phyloP scores from a whole-genome alignment of 2,797 vertebrate species.

The Hippoglossus hippoglossus region DNA sequence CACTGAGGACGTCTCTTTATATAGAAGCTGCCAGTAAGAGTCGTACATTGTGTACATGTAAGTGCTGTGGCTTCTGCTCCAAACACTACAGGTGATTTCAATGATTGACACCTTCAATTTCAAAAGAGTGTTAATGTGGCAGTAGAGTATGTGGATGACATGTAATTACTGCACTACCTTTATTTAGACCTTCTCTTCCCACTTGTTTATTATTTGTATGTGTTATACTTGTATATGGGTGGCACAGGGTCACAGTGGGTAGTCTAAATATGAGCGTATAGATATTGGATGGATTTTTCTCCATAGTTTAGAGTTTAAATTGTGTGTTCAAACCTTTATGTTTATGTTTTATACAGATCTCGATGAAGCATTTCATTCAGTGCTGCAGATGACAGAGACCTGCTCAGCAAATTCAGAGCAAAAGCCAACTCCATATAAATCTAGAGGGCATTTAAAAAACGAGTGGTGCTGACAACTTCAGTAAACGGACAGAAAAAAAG shows the following conservation, averaged over 20 bases:
- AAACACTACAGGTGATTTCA: not conserved
- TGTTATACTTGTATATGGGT: too few species aligned
- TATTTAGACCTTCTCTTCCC: too few species aligned
- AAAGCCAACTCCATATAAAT: constrained; percentile 17
- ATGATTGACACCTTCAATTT: not conserved
- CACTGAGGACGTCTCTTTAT: too few species aligned
- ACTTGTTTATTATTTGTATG: too few species aligned
- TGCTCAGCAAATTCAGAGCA: constrained; percentile 7
- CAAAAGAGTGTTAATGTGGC: not conserved
- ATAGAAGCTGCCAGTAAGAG: too few species aligned
- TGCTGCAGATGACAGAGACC: constrained; percentile 1
- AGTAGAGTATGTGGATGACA: too few species aligned
- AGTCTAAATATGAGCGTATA: too few species aligned
- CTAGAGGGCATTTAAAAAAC: constrained; percentile 11
- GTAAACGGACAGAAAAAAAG: constrained; percentile 7
- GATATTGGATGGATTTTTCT: too few species aligned
- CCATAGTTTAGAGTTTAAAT: not conserved
- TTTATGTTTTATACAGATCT: not conserved
- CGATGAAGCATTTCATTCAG: not conserved
- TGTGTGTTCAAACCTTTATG: not conserved
- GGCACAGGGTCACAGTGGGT: too few species aligned
- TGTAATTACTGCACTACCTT: not conserved
- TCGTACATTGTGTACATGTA: too few species aligned
- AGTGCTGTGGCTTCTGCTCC: too few species aligned
- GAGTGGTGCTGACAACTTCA: constrained; percentile 12